Conservation (phyloP, 2,797 vertebrate genomes). For the Galaxias olidus region DNA sequence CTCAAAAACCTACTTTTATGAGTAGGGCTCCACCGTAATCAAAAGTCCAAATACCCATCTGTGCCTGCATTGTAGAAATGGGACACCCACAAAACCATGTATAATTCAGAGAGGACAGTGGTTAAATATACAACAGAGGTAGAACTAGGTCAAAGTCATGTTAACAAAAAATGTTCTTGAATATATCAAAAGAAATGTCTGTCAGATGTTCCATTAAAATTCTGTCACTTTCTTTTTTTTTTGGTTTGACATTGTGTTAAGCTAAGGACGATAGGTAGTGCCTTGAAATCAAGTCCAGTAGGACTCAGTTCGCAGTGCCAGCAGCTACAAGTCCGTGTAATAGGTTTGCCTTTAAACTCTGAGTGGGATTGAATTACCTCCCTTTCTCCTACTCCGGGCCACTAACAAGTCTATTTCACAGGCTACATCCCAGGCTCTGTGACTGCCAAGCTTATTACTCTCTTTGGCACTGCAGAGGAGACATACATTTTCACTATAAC, state of each 20-base stretch:
- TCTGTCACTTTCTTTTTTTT: too few species aligned
- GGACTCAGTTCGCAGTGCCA: too few species aligned
- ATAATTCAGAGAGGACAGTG: neutral
- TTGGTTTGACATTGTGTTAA: too few species aligned
- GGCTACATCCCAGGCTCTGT: conserved; percentile 27
- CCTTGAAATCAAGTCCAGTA: conserved; percentile 32
- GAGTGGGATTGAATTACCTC: conserved; percentile 51
- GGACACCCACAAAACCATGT: neutral
- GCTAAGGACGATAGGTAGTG: conserved; percentile 11
- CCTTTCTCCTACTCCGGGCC: conserved; percentile 38
- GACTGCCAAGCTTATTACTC: conserved; percentile 41
- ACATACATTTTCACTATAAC: conserved; percentile 14
- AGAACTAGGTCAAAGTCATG: conserved; percentile 11
- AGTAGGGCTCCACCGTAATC: neutral
- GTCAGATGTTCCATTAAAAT: neutral
- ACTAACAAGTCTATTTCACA: conserved; percentile 53
- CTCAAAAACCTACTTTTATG: neutral
- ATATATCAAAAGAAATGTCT: neutral
- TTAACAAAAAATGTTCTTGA: neutral
- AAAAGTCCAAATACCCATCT: neutral
- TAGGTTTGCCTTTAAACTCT: conserved; percentile 45
- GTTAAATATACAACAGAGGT: conserved; percentile 6
- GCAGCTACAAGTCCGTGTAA: conserved; percentile 34
- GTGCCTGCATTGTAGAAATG: neutral
- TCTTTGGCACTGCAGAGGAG: conserved; percentile 22